phyloP scores from a whole-genome alignment of 2,113 vertebrate species.

The Clarias batrachus region DNA sequence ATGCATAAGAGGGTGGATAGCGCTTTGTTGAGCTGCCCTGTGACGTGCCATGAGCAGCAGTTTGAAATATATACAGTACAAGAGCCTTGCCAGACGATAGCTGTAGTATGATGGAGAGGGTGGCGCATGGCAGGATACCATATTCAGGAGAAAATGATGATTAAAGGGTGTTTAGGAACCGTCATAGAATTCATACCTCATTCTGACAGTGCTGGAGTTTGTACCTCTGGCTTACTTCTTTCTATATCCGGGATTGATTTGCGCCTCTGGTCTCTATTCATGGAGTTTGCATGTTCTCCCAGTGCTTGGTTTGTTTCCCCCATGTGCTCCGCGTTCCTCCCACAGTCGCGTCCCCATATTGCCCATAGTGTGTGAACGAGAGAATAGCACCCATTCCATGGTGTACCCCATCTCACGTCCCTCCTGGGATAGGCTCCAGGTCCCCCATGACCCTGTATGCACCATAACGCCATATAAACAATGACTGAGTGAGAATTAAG shows the following conservation, averaged over 20 bases:
- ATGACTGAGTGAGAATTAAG: too few relatives aligned
- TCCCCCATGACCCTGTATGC: too few relatives aligned
- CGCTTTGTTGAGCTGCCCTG: background rate
- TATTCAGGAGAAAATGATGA: background rate
- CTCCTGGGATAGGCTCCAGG: too few relatives aligned
- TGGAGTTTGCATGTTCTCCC: background rate
- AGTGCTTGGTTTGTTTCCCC: too few relatives aligned
- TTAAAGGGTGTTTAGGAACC: background rate
- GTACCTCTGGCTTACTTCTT: background rate
- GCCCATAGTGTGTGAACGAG: too few relatives aligned
- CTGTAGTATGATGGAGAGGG: background rate
- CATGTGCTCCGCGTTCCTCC: too few relatives aligned
- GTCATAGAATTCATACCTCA: background rate
- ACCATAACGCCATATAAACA: too few relatives aligned
- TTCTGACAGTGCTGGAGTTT: background rate
- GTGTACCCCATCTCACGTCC: too few relatives aligned
- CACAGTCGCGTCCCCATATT: too few relatives aligned
- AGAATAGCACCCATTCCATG: too few relatives aligned
- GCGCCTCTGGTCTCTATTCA: too few relatives aligned
- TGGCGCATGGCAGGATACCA: background rate
- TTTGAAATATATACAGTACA: background rate
- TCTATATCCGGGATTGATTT: too few relatives aligned
- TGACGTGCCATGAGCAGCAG: background rate
- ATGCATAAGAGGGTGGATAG: background rate
- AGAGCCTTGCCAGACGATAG: background rate